Percentiles rank a stretch among this genome's conserved stretches.
Evolutionary conservation across 1,140 invertebrate genomes (phyloP).

Genomic region (Pseudomyrmex pallidus): DNA sequence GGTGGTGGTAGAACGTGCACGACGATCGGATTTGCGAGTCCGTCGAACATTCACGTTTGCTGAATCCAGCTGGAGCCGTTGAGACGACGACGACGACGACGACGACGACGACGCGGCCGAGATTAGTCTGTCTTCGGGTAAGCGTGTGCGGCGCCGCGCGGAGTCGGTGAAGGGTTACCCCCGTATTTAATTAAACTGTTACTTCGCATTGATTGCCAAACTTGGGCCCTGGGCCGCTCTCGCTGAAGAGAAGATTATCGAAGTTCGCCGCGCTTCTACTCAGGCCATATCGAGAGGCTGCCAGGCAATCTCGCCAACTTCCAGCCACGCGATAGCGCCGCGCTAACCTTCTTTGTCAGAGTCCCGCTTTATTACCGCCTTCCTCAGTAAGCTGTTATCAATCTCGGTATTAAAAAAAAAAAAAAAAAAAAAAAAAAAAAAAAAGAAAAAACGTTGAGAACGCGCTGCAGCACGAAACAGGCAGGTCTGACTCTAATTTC

Average conservation of each 20-base stretch:
- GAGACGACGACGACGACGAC: conserved; percentile 48
- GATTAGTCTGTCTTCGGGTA: conserved; percentile 71
- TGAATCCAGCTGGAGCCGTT: conserved; percentile 52
- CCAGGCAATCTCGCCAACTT: conserved; percentile 76
- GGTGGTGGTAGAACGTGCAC: conserved; percentile 67
- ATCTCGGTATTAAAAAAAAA: conserved; percentile 9
- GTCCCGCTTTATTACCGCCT: conserved; percentile 62
- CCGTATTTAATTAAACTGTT: conserved; percentile 78
- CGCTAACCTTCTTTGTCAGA: conserved; percentile 62
- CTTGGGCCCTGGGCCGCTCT: conserved; percentile 67
- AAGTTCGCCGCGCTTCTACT: conserved; percentile 69
- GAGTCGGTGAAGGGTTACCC: conserved; percentile 74
- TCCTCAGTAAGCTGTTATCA: conserved; percentile 31
- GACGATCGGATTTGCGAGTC: conserved; percentile 70
- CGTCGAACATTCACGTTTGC: conserved; percentile 62
- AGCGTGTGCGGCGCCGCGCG: conserved; percentile 40
- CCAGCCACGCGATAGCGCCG: conserved; percentile 53
- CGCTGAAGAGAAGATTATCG: conserved; percentile 73
- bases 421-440: neutral
- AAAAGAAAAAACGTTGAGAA: neutral
- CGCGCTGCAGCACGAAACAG: neutral
- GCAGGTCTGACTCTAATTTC: neutral
- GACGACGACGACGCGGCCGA: conserved; percentile 21
- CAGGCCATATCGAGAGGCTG: conserved; percentile 71
- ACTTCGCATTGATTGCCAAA: conserved; percentile 78